Base-by-base conservation (phyloP, 2,113 vertebrate species). In the Datnioides undecimradiatus region DNA sequence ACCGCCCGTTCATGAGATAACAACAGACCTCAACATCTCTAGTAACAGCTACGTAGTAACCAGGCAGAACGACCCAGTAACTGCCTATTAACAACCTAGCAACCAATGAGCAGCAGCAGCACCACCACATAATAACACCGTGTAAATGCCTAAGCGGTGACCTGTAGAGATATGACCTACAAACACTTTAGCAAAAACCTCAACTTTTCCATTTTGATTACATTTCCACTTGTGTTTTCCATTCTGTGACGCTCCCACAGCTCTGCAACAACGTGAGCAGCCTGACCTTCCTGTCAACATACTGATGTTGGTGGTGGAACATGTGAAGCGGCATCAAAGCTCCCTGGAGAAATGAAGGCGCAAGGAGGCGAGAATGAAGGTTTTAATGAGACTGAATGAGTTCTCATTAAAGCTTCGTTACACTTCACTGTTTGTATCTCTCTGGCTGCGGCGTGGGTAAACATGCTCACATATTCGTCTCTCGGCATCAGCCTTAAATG, bases 391-490 rank as follows among this genome's bases (percentile, higher is more conserved):
- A 64, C 25, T 19, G 11, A 75, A 79, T 29, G 33, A 65, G n/a
- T 14, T 67, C 51, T 43, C 46, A 45, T 49, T 33, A 25, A 25
- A 64, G 40, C 21, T 11, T 49, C 23, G n/a, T n/a, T 11, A 2
- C 11, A 13, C 48, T 13, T n/a, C 31, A 19, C 21, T 25, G 49
- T 78, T 85, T 73, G 51, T 23, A 79, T 46, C 34, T 8, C 5
- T 14, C 9, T 1, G 1, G n/a, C 12, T 4, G 25, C 25, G 34
- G 21, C 10, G 40, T 48, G 48, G 12, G 40, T 70, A 57, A 67
- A 73, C 40, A 41, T 12, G 31, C 25, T 65, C 8, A 49, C 6
- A 31, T 65, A 80, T 67, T 67, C 54, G 41, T 76, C 25, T 41
- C 33, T 27, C 13, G 40, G 55, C 31, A 36, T 74, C 48, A 31